Percentiles rank a stretch among this genome's conserved stretches.
Conservation (phyloP, 1,140 invertebrate species). For the Philotrypesis tridentata region DNA sequence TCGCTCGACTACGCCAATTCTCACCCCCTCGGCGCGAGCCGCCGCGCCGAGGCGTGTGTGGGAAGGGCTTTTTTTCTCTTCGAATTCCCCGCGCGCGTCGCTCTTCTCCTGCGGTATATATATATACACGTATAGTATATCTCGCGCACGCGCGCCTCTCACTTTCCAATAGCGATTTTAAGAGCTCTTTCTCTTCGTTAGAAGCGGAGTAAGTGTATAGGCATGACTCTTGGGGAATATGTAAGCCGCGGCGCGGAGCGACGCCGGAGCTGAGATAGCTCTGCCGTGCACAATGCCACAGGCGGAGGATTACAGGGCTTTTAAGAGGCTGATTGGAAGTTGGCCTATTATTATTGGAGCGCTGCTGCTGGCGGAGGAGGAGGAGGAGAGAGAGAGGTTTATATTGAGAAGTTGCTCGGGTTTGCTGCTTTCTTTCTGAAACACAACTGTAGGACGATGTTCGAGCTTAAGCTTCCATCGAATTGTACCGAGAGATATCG, state of each 20-base stretch:
- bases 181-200: constrained; percentile 36
- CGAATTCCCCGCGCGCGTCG: neutral
- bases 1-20: constrained; percentile 5
- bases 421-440: constrained; percentile 3
- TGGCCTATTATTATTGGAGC: neutral
- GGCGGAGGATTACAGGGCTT: constrained; percentile 23
- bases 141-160: neutral
- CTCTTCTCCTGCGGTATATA: too few species aligned
- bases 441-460: neutral
- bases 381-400: neutral
- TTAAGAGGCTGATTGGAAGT: constrained; percentile 1
- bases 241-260: neutral
- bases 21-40: too few species aligned
- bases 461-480: too few species aligned
- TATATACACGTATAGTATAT: too few species aligned
- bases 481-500: neutral
- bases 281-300: constrained; percentile 32
- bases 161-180: constrained; percentile 33
- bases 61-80: constrained; percentile 19
- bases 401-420: neutral
- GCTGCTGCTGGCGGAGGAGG: too few species aligned
- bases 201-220: constrained; percentile 40
- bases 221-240: neutral
- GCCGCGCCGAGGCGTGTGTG: constrained; percentile 7
- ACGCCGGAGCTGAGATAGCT: neutral